phyloP scores from a whole-genome alignment of 2,113 vertebrate genomes.

The Mystacornis crossleyi region DNA sequence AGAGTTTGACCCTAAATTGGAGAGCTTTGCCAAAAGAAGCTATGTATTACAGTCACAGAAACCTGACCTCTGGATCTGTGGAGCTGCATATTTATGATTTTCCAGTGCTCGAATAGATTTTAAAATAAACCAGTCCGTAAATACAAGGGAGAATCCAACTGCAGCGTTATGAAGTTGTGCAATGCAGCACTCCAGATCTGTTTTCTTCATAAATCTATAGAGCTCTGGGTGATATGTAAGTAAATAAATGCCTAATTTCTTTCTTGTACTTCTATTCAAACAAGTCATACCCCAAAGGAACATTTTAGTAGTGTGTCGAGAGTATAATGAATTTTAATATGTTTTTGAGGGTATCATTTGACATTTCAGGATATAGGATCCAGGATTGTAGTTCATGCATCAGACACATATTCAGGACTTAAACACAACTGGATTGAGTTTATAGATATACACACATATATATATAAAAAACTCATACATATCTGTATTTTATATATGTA shows the following conservation, averaged over 20 bases:
- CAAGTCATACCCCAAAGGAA: background rate
- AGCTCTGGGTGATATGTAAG: background rate
- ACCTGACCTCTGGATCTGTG: background rate
- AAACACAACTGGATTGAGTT: background rate
- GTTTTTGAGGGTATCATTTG: background rate
- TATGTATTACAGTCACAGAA: background rate
- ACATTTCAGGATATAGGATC: background rate
- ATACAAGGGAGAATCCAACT: background rate
- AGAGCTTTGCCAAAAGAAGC: background rate
- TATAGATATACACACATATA: background rate
- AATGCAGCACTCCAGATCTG: constrained; percentile 30
- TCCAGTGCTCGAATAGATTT: background rate
- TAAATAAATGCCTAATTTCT: background rate
- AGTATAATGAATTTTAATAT: background rate
- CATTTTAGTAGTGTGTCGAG: background rate
- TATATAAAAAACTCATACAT: background rate
- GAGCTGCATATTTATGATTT: constrained; percentile 30
- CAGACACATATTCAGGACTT: background rate
- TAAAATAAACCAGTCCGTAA: constrained; percentile 11
- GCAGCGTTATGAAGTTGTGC: background rate
- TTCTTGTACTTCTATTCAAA: background rate
- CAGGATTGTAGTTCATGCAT: background rate
- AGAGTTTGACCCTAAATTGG: background rate
- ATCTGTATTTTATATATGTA: background rate
- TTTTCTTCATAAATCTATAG: constrained; percentile 25